phyloP scores from a whole-genome alignment of 2,888 invertebrate species.

The Nemotelus pantherinus region DNA sequence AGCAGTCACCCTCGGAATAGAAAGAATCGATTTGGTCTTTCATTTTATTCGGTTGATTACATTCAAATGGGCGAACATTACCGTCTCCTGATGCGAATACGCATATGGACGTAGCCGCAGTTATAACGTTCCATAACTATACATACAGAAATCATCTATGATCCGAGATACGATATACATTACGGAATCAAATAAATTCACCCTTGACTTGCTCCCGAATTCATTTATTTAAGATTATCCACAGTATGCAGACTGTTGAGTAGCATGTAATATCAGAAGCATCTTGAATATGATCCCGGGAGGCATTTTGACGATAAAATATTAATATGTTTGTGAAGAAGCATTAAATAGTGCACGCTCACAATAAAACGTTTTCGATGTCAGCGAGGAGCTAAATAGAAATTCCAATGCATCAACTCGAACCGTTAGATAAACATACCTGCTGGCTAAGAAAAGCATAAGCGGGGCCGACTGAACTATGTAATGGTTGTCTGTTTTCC shows the following conservation, averaged over 20 bases:
- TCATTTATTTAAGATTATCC: slow-evolving; percentile 44
- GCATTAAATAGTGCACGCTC: slow-evolving; percentile 36
- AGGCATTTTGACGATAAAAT: slow-evolving; percentile 33
- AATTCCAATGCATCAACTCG: too few species aligned
- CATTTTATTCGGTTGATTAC: slow-evolving; percentile 30
- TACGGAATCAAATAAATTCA: slow-evolving; percentile 42
- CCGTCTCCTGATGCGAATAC: not conserved
- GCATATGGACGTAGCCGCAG: too few species aligned
- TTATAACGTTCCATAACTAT: too few species aligned
- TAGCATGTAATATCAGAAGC: slow-evolving; percentile 28
- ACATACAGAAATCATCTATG: too few species aligned
- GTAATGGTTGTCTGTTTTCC: not conserved
- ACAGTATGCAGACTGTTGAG: slow-evolving; percentile 39
- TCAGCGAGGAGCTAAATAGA: not conserved
- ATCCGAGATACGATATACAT: not conserved
- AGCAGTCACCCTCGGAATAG: too few species aligned
- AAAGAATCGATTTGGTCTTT: too few species aligned
- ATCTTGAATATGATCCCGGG: slow-evolving; percentile 33
- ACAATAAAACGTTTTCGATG: not conserved
- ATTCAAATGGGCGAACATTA: slow-evolving; percentile 30
- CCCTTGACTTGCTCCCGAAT: slow-evolving; percentile 39
- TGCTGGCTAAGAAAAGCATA: too few species aligned
- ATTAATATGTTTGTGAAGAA: slow-evolving; percentile 38
- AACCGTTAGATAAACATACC: too few species aligned
- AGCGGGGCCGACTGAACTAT: too few species aligned